Conservation (phyloP, 2,113 vertebrate genomes). For the Anarhynchus alexandrinus region DNA sequence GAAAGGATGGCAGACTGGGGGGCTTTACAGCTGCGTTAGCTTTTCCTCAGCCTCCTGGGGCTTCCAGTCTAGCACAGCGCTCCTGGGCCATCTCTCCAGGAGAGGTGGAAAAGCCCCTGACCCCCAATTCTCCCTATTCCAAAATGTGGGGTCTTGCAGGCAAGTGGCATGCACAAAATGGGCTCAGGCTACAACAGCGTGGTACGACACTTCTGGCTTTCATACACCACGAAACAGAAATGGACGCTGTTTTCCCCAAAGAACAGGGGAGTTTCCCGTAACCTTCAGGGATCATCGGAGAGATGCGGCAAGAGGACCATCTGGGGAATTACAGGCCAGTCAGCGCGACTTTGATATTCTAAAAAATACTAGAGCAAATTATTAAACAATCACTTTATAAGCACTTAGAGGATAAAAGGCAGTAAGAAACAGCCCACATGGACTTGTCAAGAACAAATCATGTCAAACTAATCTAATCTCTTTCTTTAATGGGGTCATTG, state of each 20-base stretch:
- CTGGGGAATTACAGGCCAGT: neutral
- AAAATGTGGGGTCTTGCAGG: rapidly evolving
- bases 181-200: rapidly evolving
- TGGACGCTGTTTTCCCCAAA: neutral
- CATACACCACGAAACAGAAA: neutral
- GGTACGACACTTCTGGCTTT: neutral
- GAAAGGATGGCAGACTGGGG: neutral
- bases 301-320: neutral
- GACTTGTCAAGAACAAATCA: constrained; percentile 37
- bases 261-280: neutral
- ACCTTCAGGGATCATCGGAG: neutral
- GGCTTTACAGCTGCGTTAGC: neutral
- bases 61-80: neutral
- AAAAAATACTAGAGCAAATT: neutral
- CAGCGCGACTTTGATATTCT: neutral
- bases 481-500: constrained; percentile 42
- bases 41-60: neutral
- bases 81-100: neutral
- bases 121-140: rapidly evolving
- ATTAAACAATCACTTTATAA: neutral
- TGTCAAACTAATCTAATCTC: constrained; percentile 37
- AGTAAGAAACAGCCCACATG: neutral
- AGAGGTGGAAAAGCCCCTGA: neutral
- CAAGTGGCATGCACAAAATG: rapidly evolving
- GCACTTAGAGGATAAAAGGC: neutral